These are phyloP conservation scores for Colletes gigas DNA, from an alignment of 1,140 invertebrate genomes.

Conservation along the genomic window DNA sequence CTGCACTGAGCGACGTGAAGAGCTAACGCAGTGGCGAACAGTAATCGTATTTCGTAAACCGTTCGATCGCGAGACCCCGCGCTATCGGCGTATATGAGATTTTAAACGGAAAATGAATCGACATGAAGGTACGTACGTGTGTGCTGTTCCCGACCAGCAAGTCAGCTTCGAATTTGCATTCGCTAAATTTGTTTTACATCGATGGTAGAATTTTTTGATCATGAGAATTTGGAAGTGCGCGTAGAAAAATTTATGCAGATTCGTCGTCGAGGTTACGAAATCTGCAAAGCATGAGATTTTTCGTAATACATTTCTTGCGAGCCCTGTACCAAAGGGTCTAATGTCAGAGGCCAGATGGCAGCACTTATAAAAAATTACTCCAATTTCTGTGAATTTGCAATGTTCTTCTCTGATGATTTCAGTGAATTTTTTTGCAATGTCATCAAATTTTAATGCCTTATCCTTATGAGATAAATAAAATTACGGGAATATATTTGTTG, in stretches of 20 bases:
- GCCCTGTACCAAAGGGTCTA: slow-evolving; percentile 61
- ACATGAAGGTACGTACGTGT: slow-evolving; percentile 88
- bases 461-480: not conserved
- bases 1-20: slow-evolving; percentile 55
- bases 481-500: not conserved
- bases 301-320: slow-evolving; percentile 49
- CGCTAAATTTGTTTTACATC: slow-evolving; percentile 17
- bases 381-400: slow-evolving; percentile 61
- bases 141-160: slow-evolving; percentile 61
- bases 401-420: slow-evolving; percentile 50
- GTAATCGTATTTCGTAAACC: slow-evolving; percentile 77
- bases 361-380: slow-evolving; percentile 70
- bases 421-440: slow-evolving; percentile 36
- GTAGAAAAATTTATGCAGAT: slow-evolving; percentile 27
- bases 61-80: slow-evolving; percentile 77
- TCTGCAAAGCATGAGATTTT: slow-evolving; percentile 41
- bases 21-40: slow-evolving; percentile 44
- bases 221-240: not conserved
- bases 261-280: slow-evolving; percentile 30
- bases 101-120: slow-evolving; percentile 87
- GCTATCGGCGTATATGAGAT: slow-evolving; percentile 82
- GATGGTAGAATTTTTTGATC: not conserved
- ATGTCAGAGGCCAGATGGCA: slow-evolving; percentile 80
- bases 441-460: not conserved
- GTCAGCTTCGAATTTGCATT: slow-evolving; percentile 44